phyloP scores from a whole-genome alignment of 2,888 invertebrate genomes.

The Trachelus stipa region DNA sequence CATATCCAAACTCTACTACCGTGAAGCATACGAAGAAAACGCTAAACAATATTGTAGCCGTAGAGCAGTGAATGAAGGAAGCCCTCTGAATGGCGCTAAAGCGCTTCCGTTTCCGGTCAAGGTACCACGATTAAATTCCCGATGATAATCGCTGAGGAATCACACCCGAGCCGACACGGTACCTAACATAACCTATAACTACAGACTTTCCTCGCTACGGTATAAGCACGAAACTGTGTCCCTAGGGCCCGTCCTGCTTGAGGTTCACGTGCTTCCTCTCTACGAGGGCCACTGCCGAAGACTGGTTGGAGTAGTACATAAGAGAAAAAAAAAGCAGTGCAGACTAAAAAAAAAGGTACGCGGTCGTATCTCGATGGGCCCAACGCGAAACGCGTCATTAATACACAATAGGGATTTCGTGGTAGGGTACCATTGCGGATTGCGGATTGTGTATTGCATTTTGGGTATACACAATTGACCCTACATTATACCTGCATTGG shows the following conservation, averaged over 20 bases:
- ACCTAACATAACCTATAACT: neutral
- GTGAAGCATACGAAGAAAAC: neutral
- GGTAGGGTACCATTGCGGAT: neutral
- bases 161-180: conserved; percentile 3
- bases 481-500: neutral
- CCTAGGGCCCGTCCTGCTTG: neutral
- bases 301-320: neutral
- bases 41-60: neutral
- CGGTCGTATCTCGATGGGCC: neutral
- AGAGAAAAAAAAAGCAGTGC: conserved; percentile 5
- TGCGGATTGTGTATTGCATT: neutral
- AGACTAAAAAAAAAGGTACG: neutral
- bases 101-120: conserved; percentile 21
- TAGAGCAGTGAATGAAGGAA: neutral
- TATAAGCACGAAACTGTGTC: neutral
- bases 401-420: neutral
- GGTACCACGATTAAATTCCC: conserved; percentile 20
- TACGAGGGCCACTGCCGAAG: neutral
- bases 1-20: neutral
- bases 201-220: neutral
- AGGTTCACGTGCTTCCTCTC: neutral
- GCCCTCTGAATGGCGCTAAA: conserved; percentile 9
- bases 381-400: neutral
- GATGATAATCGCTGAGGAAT: conserved; percentile 7
- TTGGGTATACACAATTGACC: neutral